Evolutionary conservation across 2,888 invertebrate genomes (phyloP).

Genomic region (Meiosimyza decipiens): DNA sequence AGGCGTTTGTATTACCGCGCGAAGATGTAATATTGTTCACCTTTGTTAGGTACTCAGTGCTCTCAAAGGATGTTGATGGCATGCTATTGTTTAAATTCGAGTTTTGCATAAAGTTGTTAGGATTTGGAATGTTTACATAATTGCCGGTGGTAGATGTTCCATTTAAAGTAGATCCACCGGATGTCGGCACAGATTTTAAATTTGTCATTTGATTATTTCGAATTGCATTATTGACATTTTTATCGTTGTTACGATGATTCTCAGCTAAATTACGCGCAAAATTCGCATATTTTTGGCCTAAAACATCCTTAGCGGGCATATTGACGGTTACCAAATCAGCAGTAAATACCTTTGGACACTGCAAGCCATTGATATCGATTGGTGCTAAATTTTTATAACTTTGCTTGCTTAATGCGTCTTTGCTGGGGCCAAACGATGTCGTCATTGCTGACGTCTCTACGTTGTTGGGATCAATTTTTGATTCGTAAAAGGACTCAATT

Average conservation of each 20-base stretch:
- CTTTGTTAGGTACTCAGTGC: slow-evolving; percentile 58
- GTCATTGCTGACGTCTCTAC: slow-evolving; percentile 20
- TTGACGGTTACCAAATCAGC: slow-evolving; percentile 82
- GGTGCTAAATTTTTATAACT: slow-evolving; percentile 59
- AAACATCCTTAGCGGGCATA: slow-evolving; percentile 83
- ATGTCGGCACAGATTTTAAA: slow-evolving; percentile 34
- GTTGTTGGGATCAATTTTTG: slow-evolving; percentile 53
- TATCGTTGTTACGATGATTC: slow-evolving; percentile 65
- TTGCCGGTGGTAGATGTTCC: slow-evolving; percentile 31
- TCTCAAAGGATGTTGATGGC: slow-evolving; percentile 36
- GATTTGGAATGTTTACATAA: slow-evolving; percentile 61
- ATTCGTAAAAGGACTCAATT: slow-evolving; percentile 59
- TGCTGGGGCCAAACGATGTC: not conserved
- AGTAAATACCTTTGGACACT: slow-evolving; percentile 82
- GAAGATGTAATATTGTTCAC: slow-evolving; percentile 54
- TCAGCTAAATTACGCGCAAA: slow-evolving; percentile 73
- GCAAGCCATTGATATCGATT: slow-evolving; percentile 69
- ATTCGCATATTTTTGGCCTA: slow-evolving; percentile 75
- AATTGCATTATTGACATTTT: slow-evolving; percentile 56
- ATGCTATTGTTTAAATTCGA: slow-evolving; percentile 37
- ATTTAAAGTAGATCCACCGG: not conserved
- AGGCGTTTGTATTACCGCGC: slow-evolving; percentile 54
- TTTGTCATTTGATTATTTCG: slow-evolving; percentile 55
- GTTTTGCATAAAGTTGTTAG: slow-evolving; percentile 54
- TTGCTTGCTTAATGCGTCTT: not conserved